Evolutionary conservation across 2,113 vertebrate genomes (phyloP).

Genomic region (Scomber colias): DNA sequence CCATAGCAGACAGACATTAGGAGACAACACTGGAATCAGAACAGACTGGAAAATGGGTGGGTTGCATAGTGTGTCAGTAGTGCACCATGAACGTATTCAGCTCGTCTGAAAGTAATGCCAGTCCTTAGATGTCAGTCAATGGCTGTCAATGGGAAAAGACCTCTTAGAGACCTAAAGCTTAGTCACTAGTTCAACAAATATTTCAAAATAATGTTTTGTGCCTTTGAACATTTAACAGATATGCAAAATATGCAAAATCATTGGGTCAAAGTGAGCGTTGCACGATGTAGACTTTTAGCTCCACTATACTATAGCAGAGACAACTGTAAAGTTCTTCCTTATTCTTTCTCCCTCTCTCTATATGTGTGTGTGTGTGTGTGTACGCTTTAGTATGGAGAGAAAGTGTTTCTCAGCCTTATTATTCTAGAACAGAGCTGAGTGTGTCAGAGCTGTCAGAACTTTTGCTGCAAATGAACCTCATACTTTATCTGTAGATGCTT

Average conservation of each 20-base stretch:
- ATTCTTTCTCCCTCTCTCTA: not conserved
- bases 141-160: too few species aligned
- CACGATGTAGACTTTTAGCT: not conserved
- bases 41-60: too few species aligned
- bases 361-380: not conserved
- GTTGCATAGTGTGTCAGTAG: too few species aligned
- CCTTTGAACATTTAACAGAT: not conserved
- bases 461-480: conserved; percentile 73
- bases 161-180: too few species aligned
- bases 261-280: not conserved
- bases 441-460: conserved; percentile 69
- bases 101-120: too few species aligned
- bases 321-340: not conserved
- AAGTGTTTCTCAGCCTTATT: conserved; percentile 64
- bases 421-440: conserved; percentile 66
- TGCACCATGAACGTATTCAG: too few species aligned
- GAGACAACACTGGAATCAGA: too few species aligned
- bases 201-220: too few species aligned
- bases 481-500: conserved; percentile 46
- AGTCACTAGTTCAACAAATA: not conserved
- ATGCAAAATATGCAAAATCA: not conserved
- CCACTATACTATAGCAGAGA: not conserved
- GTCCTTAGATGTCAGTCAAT: too few species aligned
- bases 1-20: too few species aligned
- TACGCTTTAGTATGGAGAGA: conserved; percentile 27